A percentile compares a stretch with the other conserved stretches of the same genome.
phyloP scores from a whole-genome alignment of 2,888 invertebrate genomes.

The Lissonota sp. region DNA sequence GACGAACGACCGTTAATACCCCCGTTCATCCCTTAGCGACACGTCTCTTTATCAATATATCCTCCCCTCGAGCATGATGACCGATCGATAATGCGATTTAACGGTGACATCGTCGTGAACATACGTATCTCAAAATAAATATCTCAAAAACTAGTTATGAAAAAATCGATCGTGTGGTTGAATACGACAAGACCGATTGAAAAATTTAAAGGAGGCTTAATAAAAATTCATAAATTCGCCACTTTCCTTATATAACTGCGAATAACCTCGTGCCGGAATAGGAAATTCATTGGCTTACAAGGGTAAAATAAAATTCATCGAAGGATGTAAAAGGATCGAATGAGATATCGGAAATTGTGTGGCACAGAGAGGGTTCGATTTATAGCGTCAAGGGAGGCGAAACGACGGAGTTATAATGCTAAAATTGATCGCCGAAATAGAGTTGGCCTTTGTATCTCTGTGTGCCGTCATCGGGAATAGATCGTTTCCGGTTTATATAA shows the following conservation, averaged over 20 bases:
- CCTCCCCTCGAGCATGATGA: slow-evolving; percentile 42
- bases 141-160: too few species aligned
- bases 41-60: slow-evolving; percentile 54
- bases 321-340: not conserved
- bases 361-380: not conserved
- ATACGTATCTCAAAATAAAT: too few species aligned
- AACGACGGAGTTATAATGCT: not conserved
- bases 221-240: not conserved
- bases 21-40: slow-evolving; percentile 26
- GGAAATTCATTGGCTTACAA: not conserved
- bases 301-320: not conserved
- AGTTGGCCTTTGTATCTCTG: too few species aligned
- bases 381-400: not conserved
- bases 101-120: slow-evolving; percentile 50
- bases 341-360: slow-evolving; percentile 11
- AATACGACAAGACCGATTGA: not conserved
- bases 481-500: not conserved
- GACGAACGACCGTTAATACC: slow-evolving; percentile 53
- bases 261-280: too few species aligned
- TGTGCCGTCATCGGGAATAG: not conserved
- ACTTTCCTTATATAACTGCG: too few species aligned
- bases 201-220: not conserved
- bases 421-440: too few species aligned
- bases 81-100: slow-evolving; percentile 53
- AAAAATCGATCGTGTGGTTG: too few species aligned